A percentile compares a stretch with the other conserved stretches of the same genome.
These are phyloP conservation scores for Mionectes macconnelli DNA, from an alignment of 2,113 vertebrate genomes.

Conservation along the genomic window DNA sequence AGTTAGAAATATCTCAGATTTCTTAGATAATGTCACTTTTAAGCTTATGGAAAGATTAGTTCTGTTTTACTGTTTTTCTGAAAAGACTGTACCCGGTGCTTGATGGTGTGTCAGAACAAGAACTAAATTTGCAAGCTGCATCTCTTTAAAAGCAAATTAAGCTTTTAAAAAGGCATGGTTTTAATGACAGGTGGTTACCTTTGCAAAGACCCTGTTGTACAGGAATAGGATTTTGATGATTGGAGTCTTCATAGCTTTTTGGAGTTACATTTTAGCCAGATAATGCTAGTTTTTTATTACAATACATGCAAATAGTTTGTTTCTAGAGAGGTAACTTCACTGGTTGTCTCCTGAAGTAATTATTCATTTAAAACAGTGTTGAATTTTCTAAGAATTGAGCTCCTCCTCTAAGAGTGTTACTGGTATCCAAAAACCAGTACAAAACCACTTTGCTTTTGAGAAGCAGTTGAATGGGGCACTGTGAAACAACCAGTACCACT, in stretches of 20 bases:
- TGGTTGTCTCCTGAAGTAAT: background rate
- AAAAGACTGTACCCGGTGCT: background rate
- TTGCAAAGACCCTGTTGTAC: background rate
- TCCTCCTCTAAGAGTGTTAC: background rate
- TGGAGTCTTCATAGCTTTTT: background rate
- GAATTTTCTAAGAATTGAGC: background rate
- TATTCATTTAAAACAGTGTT: background rate
- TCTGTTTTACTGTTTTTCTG: background rate
- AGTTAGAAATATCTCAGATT: background rate
- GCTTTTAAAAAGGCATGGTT: background rate
- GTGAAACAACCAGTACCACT: background rate
- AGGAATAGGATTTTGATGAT: background rate
- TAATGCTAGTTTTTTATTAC: background rate
- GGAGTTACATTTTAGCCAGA: background rate
- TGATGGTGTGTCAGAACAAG: background rate
- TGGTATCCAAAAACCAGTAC: background rate
- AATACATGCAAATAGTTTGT: background rate
- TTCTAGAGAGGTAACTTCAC: background rate
- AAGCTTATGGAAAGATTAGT: background rate
- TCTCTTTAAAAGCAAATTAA: background rate
- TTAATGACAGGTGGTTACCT: background rate
- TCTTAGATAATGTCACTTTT: background rate
- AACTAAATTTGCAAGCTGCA: background rate
- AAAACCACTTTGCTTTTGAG: background rate
- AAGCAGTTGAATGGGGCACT: background rate